Percentiles rank a stretch among this genome's conserved stretches.
These are phyloP conservation scores for Ivindomyrus marchei DNA, from an alignment of 2,113 vertebrate species.

Conservation along the genomic window DNA sequence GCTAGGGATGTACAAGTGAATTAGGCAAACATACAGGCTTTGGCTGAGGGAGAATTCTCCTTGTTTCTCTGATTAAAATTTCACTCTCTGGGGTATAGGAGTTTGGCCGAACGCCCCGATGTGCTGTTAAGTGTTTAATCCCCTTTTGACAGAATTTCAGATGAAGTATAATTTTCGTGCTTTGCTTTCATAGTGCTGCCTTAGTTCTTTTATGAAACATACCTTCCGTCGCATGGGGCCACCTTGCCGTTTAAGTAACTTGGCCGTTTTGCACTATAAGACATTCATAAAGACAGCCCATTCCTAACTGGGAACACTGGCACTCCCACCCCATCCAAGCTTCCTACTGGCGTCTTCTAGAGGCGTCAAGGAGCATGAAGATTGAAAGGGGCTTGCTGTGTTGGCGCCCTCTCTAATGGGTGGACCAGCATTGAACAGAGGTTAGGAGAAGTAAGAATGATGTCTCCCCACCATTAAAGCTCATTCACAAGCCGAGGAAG, in stretches of 20 bases:
- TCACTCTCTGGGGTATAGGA: background rate
- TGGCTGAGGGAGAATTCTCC: background rate
- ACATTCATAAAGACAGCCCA: background rate
- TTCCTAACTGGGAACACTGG: background rate
- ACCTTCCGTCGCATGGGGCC: background rate
- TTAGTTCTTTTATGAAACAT: background rate
- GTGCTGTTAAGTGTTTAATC: background rate
- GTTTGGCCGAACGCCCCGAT: background rate
- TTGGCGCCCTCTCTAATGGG: background rate
- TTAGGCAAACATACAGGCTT: background rate
- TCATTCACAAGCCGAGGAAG: conserved; percentile 37
- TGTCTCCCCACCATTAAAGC: conserved; percentile 36
- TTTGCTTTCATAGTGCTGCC: background rate
- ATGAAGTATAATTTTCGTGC: background rate
- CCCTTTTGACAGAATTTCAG: background rate
- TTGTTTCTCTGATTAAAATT: conserved; percentile 14
- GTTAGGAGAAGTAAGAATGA: background rate
- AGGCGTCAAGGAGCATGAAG: background rate
- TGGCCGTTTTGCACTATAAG: background rate
- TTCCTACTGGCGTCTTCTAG: background rate
- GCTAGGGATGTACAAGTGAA: background rate
- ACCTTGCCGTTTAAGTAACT: background rate
- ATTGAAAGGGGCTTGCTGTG: background rate
- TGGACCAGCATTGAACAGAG: background rate
- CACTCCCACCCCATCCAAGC: background rate